Conservation (phyloP, 2,888 invertebrate genomes). For the Zele albiditarsus region DNA sequence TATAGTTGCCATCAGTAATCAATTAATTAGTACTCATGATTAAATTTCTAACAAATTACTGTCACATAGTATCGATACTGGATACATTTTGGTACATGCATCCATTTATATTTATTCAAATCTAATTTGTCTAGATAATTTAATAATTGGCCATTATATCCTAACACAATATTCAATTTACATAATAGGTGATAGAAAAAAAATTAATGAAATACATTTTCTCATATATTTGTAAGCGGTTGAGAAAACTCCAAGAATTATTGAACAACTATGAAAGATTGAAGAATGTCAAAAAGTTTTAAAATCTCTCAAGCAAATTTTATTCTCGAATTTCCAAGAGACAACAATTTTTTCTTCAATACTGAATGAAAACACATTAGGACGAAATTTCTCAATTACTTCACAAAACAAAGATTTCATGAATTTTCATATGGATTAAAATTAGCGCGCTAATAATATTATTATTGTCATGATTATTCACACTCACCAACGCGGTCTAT, state of each 20-base stretch:
- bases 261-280: neutral
- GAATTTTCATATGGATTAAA: no score
- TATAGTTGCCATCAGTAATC: constrained; percentile 8
- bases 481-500: constrained; percentile 68
- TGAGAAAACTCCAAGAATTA: no score
- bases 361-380: no score
- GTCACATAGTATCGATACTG: neutral
- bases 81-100: neutral
- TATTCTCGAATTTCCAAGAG: no score
- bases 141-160: neutral
- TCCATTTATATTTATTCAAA: neutral
- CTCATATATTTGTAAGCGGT: no score
- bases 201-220: neutral
- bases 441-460: neutral
- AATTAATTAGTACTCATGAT: constrained; percentile 17
- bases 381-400: no score
- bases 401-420: no score
- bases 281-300: no score
- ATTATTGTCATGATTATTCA: constrained; percentile 16
- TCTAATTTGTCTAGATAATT: neutral
- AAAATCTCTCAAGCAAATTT: no score
- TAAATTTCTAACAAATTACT: neutral
- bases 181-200: neutral
- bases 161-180: neutral
- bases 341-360: no score